Evolutionary conservation across 2,797 vertebrate genomes (phyloP), one percentile per base, ranked within the genome.

Genomic region (Chloroceryle amazona): DNA sequence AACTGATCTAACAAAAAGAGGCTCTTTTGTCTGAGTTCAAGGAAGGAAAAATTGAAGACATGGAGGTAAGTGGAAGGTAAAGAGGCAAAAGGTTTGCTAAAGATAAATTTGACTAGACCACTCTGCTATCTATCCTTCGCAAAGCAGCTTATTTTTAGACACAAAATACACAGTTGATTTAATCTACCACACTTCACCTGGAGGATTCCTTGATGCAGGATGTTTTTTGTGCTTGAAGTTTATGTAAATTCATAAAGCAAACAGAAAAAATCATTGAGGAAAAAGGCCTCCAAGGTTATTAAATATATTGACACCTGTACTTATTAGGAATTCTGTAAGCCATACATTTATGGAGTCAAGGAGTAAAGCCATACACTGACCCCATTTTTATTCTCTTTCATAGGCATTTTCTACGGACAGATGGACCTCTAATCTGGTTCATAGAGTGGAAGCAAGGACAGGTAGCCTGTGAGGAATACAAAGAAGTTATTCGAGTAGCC

Each of bases 1-100:
- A 84, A 68, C 37, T 47, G n/a, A 83, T 74, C 57, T 83, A 57
- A 88, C 16, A 70, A 39, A 86, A 41, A 35, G 22, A 55, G 57
- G 7, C 9, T 61, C 20, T 93, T 90, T 76, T 79, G 26, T 92
- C 31, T 89, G 88, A 75, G 51, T 81, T 89, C 42, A 84, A 83
- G 73, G 39, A 81, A 90, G 31, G 21, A 79, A 87, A 73, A 90
- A 67, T n/a, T 62, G 62, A 94, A 90, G 89, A 66, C 35, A 42
- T 22, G 22, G 39, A 26, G 19, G 15, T 66, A 63, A 81, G 23
- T 25, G 35, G 47, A 86, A 92, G 25, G 51, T 57, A 91, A 94
- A 68, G 65, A 88, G 42, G 47, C 23, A 86, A 67, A 90, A 84
- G 22, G 39, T 84, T 94, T 96, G 49, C 57, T 58, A 29, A 78